Evolutionary conservation across 2,113 vertebrate species (phyloP).

Genomic region (Esox niger): DNA sequence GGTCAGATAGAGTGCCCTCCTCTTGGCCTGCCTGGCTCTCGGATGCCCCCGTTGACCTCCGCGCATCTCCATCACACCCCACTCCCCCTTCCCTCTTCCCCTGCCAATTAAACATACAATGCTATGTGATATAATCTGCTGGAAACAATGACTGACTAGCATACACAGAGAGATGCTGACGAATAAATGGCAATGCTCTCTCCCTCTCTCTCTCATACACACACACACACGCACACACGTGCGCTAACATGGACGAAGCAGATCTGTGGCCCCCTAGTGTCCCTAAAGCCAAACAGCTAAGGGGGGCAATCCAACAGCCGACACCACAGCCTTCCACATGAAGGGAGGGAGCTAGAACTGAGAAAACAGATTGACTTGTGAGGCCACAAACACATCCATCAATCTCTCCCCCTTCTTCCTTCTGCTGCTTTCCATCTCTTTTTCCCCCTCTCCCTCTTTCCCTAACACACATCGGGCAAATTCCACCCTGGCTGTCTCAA

Average conservation of each 20-base stretch:
- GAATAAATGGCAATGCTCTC: no score
- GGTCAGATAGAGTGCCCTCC: conserved; percentile 75
- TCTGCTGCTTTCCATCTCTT: conserved; percentile 32
- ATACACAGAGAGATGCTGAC: neutral
- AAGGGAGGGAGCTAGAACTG: conserved; percentile 47
- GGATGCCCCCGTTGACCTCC: conserved; percentile 73
- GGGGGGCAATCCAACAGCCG: conserved; percentile 56
- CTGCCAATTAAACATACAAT: neutral
- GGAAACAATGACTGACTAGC: neutral
- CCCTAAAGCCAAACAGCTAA: conserved; percentile 63
- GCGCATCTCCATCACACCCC: conserved; percentile 46
- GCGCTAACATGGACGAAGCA: conserved; percentile 33
- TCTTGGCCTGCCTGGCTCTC: conserved; percentile 65
- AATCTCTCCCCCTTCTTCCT: conserved; percentile 60
- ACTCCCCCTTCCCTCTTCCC: neutral
- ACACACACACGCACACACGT: neutral
- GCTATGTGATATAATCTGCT: neutral
- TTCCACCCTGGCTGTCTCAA: conserved; percentile 77
- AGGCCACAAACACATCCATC: conserved; percentile 76
- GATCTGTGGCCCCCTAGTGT: conserved; percentile 56
- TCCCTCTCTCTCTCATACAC: no score
- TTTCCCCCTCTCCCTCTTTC: conserved; percentile 14
- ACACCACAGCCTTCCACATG: conserved; percentile 45
- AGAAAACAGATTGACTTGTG: conserved; percentile 71
- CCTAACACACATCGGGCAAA: conserved; percentile 22